Conservation (phyloP, 2,113 vertebrate species). For the Mobula birostris region DNA sequence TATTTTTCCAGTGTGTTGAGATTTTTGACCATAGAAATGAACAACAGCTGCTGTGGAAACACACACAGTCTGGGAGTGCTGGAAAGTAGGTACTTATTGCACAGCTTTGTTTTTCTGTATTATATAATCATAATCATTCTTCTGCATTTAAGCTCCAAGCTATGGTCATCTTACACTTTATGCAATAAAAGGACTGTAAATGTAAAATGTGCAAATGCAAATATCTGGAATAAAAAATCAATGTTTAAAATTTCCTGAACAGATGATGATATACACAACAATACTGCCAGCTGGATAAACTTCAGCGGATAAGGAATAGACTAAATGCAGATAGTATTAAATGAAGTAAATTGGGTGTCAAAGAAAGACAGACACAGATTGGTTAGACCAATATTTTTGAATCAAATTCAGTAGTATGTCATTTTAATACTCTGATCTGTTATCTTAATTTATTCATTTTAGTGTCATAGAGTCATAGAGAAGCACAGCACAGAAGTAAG, state of each 20-base stretch:
- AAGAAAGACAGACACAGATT: neutral
- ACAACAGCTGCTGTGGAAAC: neutral
- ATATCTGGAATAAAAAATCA: neutral
- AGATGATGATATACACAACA: neutral
- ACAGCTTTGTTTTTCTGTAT: neutral
- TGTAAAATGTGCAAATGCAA: neutral
- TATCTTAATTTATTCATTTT: too few relatives aligned
- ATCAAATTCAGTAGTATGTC: neutral
- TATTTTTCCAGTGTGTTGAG: neutral
- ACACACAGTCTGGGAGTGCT: neutral
- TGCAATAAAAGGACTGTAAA: neutral
- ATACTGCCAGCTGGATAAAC: neutral
- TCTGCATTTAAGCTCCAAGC: neutral
- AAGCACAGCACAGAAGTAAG: too few relatives aligned
- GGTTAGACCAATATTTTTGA: neutral
- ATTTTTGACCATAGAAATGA: neutral
- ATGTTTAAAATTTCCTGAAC: neutral
- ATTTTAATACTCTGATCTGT: neutral
- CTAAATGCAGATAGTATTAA: neutral
- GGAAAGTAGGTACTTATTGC: neutral
- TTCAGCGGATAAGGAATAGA: neutral
- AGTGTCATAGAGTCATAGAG: too few relatives aligned
- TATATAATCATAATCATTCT: neutral
- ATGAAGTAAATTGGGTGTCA: neutral
- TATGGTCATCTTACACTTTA: neutral